A percentile compares a stretch with the other conserved stretches of the same genome.
phyloP scores from a whole-genome alignment of 2,797 vertebrate genomes.

The Sebastolobus altivelis region DNA sequence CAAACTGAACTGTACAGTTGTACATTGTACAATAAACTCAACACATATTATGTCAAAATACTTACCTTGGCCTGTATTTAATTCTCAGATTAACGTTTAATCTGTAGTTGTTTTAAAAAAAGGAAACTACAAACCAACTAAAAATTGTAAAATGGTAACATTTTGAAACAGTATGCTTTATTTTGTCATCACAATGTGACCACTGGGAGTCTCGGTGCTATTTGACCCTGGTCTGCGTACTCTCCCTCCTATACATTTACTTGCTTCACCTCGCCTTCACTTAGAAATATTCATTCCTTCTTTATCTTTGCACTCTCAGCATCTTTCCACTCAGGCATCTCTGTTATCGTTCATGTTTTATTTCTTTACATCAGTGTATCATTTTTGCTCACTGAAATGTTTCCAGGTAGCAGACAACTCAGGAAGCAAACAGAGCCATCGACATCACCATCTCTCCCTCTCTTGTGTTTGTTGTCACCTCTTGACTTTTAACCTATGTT shows the following conservation, averaged over 20 bases:
- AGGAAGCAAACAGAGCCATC: neutral
- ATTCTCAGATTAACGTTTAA: neutral
- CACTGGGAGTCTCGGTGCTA: constrained; percentile 12
- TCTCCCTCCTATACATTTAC: neutral
- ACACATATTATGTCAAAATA: neutral
- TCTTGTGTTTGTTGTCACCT: neutral
- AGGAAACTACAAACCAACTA: neutral
- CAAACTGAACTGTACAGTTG: neutral
- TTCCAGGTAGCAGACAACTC: neutral
- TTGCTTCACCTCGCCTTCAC: neutral
- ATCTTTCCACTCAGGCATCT: neutral
- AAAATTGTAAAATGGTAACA: neutral
- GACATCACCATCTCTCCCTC: neutral
- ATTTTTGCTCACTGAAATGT: neutral
- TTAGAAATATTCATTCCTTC: neutral
- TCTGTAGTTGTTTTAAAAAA: neutral
- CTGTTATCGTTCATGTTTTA: neutral
- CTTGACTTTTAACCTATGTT: neutral
- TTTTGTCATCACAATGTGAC: neutral
- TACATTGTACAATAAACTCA: neutral
- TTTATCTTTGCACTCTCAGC: neutral
- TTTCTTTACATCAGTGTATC: neutral
- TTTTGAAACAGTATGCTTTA: neutral
- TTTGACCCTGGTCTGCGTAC: constrained; percentile 56
- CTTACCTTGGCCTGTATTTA: neutral